Base-by-base conservation (phyloP, 2,888 invertebrate genomes). In the Tenthredo amoena region DNA sequence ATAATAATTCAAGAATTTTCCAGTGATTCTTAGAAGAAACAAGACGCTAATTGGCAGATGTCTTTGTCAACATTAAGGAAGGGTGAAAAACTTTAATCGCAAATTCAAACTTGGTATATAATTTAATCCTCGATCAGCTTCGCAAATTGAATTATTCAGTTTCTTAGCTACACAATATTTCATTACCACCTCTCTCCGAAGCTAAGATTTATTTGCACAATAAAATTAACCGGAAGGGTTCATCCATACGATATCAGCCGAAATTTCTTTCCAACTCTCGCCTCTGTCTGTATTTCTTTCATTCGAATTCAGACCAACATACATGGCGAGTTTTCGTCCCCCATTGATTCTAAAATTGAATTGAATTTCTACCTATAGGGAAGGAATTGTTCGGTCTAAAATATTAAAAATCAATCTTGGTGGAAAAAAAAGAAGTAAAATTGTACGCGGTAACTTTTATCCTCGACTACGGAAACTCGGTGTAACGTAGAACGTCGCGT, bases 91-190 rank as follows among this genome's bases (percentile, higher is more conserved):
- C 26, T 34, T 72, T 72, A 15, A 40, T 72, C 72, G 7, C 40
- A 18, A 15, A n/a, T 72, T 7, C 18, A 40, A 10, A 72, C 72
- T 72, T 15, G 7, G 74, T 74, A 74, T 26, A 26, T 21, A 15
- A 74, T 43, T 74, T 12, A 47, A 74, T 74, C 4, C 40, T 74
- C 26, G 74, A 74, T 74, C n/a, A 31, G 12, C 26, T 74, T 43
- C 21, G 34, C 47, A 26, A 74, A 40, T 26, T 43, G 21, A 43
- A 43, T 50, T 26, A 74, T 15, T 47, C 26, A 74, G 2, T 47
- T 43, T 40, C 34, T 71, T 18, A 50, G 18, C 50, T 50, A 50
- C 6, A 50, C 50, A 50, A 50, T 50, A 50, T 50, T n/a, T 50
- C 50, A n/a, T 50, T 50, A 50, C 18, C 1, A 6, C 50, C 50